Percentiles rank a stretch among this genome's conserved stretches.
phyloP scores from a whole-genome alignment of 2,113 vertebrate species.

The Laticauda laticaudata region DNA sequence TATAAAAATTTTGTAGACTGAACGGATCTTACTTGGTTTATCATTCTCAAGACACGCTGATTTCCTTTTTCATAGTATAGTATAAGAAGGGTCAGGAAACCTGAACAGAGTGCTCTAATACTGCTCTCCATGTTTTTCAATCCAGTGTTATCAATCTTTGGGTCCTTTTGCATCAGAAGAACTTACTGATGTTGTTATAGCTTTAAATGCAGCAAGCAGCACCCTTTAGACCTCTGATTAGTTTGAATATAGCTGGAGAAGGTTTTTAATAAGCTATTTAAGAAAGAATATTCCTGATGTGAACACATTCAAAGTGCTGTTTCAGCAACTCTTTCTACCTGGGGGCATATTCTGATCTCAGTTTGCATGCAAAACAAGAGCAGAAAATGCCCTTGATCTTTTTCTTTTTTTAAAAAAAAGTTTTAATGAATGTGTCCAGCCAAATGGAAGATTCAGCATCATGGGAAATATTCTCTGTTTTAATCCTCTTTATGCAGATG shows the following conservation, averaged over 20 bases:
- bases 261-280: constrained; percentile 52
- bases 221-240: constrained; percentile 28
- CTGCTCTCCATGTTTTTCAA: not conserved
- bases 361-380: constrained; percentile 38
- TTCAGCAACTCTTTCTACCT: constrained; percentile 57
- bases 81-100: not conserved
- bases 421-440: constrained; percentile 13
- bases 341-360: constrained; percentile 44
- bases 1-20: not conserved
- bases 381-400: constrained; percentile 44
- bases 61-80: not conserved
- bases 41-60: not conserved
- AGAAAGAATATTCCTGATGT: constrained; percentile 49
- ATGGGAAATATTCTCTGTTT: not conserved
- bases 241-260: constrained; percentile 50
- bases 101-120: not conserved
- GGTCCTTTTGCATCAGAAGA: constrained; percentile 33
- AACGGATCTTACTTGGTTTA: not conserved
- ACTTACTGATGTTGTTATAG: not conserved
- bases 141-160: not conserved
- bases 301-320: constrained; percentile 49
- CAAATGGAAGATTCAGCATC: constrained; percentile 15
- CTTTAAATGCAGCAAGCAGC: constrained; percentile 36
- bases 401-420: constrained; percentile 8
- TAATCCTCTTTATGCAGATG: fast-evolving